These are phyloP conservation scores for Clanis bilineata DNA, from an alignment of 2,888 invertebrate genomes.

Conservation along the genomic window DNA sequence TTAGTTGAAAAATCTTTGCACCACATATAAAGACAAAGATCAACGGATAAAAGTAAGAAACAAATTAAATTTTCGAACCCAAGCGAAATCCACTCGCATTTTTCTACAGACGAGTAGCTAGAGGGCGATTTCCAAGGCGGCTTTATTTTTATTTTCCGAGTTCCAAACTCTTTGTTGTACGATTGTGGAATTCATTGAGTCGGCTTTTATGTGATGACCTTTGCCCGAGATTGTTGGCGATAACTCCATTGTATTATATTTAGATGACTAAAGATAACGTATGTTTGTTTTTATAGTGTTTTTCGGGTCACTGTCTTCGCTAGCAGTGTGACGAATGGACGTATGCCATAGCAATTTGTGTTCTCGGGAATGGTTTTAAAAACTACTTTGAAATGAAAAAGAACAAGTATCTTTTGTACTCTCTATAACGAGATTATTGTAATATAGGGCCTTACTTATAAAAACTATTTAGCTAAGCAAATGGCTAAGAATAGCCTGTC, in stretches of 20 bases:
- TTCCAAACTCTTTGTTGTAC: slow-evolving; percentile 4
- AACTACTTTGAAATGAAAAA: too few relatives aligned
- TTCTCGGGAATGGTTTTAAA: too few relatives aligned
- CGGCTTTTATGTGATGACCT: slow-evolving; percentile 9
- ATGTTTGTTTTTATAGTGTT: neutral
- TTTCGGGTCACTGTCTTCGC: neutral
- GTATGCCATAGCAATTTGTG: too few relatives aligned
- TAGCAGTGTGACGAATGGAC: too few relatives aligned
- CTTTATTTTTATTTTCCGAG: slow-evolving; percentile 8
- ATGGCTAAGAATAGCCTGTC: too few relatives aligned
- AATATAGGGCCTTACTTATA: too few relatives aligned
- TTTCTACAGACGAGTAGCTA: neutral
- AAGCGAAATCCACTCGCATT: slow-evolving; percentile 5
- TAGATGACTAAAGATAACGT: slow-evolving; percentile 3
- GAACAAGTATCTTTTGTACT: too few relatives aligned
- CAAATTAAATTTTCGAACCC: slow-evolving; percentile 2
- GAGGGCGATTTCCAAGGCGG: neutral
- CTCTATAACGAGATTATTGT: too few relatives aligned
- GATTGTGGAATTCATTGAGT: neutral
- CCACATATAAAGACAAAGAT: neutral
- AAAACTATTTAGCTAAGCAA: too few relatives aligned
- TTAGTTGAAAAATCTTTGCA: neutral
- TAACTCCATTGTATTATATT: slow-evolving; percentile 15
- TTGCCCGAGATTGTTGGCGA: slow-evolving; percentile 10
- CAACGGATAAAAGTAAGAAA: slow-evolving; percentile 1